Percentiles rank a stretch among this genome's conserved stretches.
phyloP scores from a whole-genome alignment of 2,797 vertebrate genomes.

The Melanotaenia maccullochi region DNA sequence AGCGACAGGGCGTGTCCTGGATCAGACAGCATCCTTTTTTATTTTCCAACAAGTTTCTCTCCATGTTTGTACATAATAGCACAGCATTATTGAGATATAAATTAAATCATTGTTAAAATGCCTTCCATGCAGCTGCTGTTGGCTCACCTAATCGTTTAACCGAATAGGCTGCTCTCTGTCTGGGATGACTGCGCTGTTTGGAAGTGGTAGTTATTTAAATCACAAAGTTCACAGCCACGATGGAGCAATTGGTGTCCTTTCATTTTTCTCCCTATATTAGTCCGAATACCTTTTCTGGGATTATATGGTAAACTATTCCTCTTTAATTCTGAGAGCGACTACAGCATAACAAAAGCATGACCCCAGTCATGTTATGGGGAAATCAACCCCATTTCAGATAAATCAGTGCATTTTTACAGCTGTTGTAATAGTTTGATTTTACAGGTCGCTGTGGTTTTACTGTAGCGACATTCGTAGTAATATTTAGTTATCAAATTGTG shows the following conservation, averaged over 20 bases:
- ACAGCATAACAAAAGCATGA: neutral
- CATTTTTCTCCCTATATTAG: neutral
- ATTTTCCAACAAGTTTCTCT: conserved; percentile 64
- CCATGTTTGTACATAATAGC: conserved; percentile 40
- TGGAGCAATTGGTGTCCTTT: neutral
- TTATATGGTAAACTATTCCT: neutral
- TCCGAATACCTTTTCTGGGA: neutral
- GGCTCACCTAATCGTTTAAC: conserved; percentile 13
- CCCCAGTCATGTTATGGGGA: neutral
- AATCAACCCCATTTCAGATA: conserved; percentile 10
- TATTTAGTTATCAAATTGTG: neutral
- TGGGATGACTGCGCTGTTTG: conserved; percentile 56
- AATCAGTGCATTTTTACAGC: neutral
- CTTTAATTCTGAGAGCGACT: neutral
- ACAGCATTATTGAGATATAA: neutral
- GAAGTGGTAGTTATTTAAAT: conserved; percentile 30
- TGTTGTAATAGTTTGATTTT: conserved; percentile 3
- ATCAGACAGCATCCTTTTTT: conserved; percentile 77
- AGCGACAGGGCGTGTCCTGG: conserved; percentile 81
- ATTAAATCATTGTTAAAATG: conserved; percentile 13
- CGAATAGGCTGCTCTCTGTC: conserved; percentile 36
- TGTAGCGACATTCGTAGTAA: neutral
- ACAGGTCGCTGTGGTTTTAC: neutral
- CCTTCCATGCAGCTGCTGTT: conserved; percentile 16
- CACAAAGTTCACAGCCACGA: conserved; percentile 50